These are phyloP conservation scores for Phrixothrix hirtus DNA, from an alignment of 2,888 invertebrate genomes.

Conservation along the genomic window DNA sequence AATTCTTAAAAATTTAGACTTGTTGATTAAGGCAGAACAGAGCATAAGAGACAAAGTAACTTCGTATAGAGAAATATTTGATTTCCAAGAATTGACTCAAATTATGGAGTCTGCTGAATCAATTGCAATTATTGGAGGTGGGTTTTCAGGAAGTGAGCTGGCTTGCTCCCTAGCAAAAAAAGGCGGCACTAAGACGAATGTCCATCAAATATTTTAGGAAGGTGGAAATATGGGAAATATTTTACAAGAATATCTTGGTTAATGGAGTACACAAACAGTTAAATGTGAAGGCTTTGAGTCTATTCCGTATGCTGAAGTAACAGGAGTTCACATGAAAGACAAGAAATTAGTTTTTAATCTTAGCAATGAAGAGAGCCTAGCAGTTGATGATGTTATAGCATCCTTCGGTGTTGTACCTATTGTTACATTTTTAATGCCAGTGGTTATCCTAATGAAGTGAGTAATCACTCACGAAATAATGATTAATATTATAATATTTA, in stretches of 20 bases:
- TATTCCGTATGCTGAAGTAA: conserved; percentile 47
- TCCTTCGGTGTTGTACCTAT: conserved; percentile 84
- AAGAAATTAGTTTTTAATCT: conserved; percentile 41
- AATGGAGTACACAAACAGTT: conserved; percentile 82
- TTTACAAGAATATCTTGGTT: conserved; percentile 85
- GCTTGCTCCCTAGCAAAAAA: conserved; percentile 80
- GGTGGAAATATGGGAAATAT: conserved; percentile 81
- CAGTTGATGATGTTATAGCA: conserved; percentile 68
- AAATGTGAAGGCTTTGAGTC: conserved; percentile 68
- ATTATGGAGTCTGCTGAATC: conserved; percentile 63
- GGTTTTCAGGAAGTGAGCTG: conserved; percentile 91
- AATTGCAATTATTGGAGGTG: conserved; percentile 87
- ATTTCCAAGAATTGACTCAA: conserved; percentile 70
- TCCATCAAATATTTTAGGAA: conserved; percentile 85
- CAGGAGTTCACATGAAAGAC: conserved; percentile 42
- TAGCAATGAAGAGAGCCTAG: conserved; percentile 45
- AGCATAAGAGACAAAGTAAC: conserved; percentile 68
- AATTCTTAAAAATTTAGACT: conserved; percentile 67
- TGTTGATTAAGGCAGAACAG: conserved; percentile 67
- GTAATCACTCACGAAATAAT: no score
- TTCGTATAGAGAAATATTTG: conserved; percentile 70
- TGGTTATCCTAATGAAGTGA: no score
- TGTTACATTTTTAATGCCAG: no score
- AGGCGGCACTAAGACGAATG: conserved; percentile 58
- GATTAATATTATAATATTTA: no score